phyloP scores from a whole-genome alignment of 2,888 invertebrate genomes.

The Podotricha telesiphe region DNA sequence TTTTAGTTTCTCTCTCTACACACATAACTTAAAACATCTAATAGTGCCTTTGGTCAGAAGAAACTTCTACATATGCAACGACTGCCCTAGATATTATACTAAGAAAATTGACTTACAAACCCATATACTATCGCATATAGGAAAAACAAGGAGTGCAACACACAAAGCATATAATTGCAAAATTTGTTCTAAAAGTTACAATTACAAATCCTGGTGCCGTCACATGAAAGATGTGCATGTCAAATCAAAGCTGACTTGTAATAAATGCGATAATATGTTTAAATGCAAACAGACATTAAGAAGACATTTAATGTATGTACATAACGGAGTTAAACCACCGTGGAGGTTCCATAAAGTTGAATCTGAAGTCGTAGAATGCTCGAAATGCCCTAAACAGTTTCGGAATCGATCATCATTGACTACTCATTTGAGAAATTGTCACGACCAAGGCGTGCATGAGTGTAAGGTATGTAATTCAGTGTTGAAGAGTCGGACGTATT shows the following conservation, averaged over 20 bases:
- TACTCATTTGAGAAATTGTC: constrained; percentile 52
- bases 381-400: constrained; percentile 46
- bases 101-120: constrained; percentile 22
- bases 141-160: constrained; percentile 10
- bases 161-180: constrained; percentile 26
- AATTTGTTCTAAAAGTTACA: constrained; percentile 46
- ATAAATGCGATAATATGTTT: constrained; percentile 39
- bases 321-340: constrained; percentile 27
- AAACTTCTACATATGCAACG: constrained; percentile 41
- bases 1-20: constrained; percentile 47
- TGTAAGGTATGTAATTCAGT: constrained; percentile 52
- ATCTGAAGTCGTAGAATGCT: constrained; percentile 41
- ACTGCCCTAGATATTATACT: constrained; percentile 31
- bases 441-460: constrained; percentile 43
- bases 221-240: constrained; percentile 50
- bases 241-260: constrained; percentile 29
- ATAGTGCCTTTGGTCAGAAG: constrained; percentile 40
- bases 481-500: constrained; percentile 50
- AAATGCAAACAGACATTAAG: constrained; percentile 43
- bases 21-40: constrained; percentile 51
- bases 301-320: constrained; percentile 43
- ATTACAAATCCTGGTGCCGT: constrained; percentile 48
- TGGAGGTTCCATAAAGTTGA: constrained; percentile 31
- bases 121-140: constrained; percentile 28
- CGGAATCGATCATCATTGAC: constrained; percentile 41